Percentiles rank a stretch among this genome's conserved stretches.
Conservation (phyloP, 2,113 vertebrate genomes). For the Dromas ardeola region DNA sequence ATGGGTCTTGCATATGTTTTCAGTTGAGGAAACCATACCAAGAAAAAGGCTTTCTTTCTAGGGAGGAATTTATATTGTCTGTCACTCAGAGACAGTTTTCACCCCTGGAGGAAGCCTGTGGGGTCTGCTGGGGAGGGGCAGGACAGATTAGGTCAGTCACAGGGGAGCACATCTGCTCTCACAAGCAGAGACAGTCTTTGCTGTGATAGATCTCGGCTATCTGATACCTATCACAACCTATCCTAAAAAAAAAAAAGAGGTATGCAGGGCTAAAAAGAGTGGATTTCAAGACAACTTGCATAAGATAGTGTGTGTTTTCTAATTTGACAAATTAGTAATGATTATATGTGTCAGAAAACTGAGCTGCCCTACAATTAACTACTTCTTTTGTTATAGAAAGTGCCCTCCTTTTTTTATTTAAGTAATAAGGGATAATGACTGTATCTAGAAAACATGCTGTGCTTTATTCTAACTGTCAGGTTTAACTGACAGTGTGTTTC, state of each 20-base stretch:
- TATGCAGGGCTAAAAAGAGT: not conserved
- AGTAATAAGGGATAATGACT: not conserved
- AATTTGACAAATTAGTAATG: not conserved
- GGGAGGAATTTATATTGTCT: not conserved
- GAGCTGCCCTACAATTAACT: not conserved
- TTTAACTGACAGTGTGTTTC: not conserved
- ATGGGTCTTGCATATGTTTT: not conserved
- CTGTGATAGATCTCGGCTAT: not conserved
- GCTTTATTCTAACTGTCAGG: not conserved
- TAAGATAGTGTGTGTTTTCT: not conserved
- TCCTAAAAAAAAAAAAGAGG: not conserved
- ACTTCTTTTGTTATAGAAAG: not conserved
- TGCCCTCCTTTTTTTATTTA: not conserved
- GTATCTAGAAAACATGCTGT: not conserved
- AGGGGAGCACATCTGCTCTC: not conserved
- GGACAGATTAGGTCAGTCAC: not conserved
- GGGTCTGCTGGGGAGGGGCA: not conserved
- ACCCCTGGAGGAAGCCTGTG: not conserved
- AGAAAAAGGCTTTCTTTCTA: not conserved
- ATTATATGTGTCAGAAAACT: not conserved
- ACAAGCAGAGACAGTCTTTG: not conserved
- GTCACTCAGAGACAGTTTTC: not conserved
- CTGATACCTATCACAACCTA: not conserved
- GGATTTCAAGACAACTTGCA: not conserved
- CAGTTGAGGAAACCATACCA: not conserved